Base-by-base conservation (phyloP, 1,140 invertebrate species). In the Cydia amplana region DNA sequence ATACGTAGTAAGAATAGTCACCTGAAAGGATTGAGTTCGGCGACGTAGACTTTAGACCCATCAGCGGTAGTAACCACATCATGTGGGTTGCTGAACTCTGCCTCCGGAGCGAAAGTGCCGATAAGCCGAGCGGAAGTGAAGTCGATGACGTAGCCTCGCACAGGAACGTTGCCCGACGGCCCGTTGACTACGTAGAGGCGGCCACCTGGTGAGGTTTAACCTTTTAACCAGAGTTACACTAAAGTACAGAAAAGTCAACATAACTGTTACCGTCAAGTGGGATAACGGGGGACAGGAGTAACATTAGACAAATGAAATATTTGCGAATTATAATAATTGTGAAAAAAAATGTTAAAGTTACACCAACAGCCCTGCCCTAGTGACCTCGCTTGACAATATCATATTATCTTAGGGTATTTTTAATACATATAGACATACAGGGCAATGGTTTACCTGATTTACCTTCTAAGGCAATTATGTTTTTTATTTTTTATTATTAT, bases 21-120 rank as follows among this genome's bases (percentile, higher is more conserved):
- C 65, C 93, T 94, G 79, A 94, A 94, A 1, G 95, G 94, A 80
- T 94, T 90, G 4, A 97, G 91, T 86, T 98, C 96, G 1, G 95
- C 95, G 1, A 97, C 96, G 86, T 96, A 98, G 14, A 97, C 94
- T 72, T 94, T 93, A 60, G 90, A 93, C 60, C 95, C 96, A 91
- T 97, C 95, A 0, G 90, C 80, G 4, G 94, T 93, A 0, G 96
- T 95, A 1, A 95, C 95, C 7, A 98, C 89, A 86, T 97, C 96
- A 89, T 98, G 97, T 0, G 97, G 97, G 77, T 94, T 94, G 36
- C 89, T 76, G 88, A 97, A 95, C 55, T 94, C 93, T 55, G 91
- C 90, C 18, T 89, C 88, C 12, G 95, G 94, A 0, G 93, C 94
- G 85, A 97, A 96, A 77, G 95, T 94, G 9, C 94, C 94, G 5